These are phyloP conservation scores for Ophion slaviceki DNA, from an alignment of 2,888 invertebrate genomes.

Conservation along the genomic window DNA sequence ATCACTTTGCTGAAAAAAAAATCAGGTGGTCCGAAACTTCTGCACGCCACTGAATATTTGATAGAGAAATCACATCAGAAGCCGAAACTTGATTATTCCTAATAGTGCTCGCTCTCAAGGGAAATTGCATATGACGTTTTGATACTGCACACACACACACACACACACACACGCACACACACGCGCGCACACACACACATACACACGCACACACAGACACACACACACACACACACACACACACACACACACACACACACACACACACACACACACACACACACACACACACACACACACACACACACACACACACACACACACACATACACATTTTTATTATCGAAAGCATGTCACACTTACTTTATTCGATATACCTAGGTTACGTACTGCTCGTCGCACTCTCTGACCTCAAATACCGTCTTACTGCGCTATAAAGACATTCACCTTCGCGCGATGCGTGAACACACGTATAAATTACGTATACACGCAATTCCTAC, in stretches of 20 bases:
- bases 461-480: constrained; percentile 3
- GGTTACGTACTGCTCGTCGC: background rate
- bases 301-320: constrained; percentile 4
- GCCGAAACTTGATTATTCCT: constrained; percentile 9
- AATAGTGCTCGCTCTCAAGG: background rate
- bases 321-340: constrained; percentile 5
- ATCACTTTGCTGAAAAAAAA: too few species aligned
- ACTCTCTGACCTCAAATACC: constrained; percentile 35
- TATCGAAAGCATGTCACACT: constrained; percentile 32
- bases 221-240: too few species aligned
- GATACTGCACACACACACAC: background rate
- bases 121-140: constrained; percentile 37
- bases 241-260: background rate
- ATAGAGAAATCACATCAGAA: background rate
- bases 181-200: background rate
- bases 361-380: constrained; percentile 16
- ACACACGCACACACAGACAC: background rate
- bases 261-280: background rate
- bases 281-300: background rate
- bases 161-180: background rate
- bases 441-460: constrained; percentile 2
- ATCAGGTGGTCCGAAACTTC: too few species aligned
- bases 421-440: constrained; percentile 16
- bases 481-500: background rate
- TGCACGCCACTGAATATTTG: too few species aligned